A percentile compares a stretch with the other conserved stretches of the same genome.
Conservation (phyloP, 2,113 vertebrate genomes). For the Trogon melanurus region DNA sequence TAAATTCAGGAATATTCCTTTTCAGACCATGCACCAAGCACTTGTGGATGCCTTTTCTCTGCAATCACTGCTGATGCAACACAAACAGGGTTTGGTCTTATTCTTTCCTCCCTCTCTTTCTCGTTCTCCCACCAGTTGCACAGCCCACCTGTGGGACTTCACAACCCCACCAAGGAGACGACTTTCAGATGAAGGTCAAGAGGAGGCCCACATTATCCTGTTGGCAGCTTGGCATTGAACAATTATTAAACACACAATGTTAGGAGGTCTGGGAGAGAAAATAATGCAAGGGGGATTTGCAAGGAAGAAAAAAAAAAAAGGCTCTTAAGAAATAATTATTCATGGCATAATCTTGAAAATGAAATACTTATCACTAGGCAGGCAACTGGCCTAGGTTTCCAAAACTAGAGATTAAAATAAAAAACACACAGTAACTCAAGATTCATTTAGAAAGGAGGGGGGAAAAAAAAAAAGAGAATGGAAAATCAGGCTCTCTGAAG, state of each 20-base stretch:
- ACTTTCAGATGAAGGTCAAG: neutral
- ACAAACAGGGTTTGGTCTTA: rapidly evolving
- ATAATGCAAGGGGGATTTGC: neutral
- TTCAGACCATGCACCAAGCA: neutral
- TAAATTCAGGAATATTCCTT: neutral
- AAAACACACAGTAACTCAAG: neutral
- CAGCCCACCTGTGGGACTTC: neutral
- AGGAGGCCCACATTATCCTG: neutral
- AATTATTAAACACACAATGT: neutral
- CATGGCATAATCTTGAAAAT: neutral
- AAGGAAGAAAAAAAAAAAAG: neutral
- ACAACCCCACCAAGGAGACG: rapidly evolving
- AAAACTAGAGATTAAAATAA: neutral
- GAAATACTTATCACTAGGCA: neutral
- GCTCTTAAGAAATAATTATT: slow-evolving; percentile 1
- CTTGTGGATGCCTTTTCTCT: neutral
- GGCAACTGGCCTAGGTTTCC: neutral
- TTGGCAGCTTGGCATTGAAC: neutral
- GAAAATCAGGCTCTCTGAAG: neutral
- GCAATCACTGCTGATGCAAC: rapidly evolving
- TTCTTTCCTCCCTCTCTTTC: neutral
- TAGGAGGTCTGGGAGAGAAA: neutral
- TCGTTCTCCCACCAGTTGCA: neutral
- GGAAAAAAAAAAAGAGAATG: rapidly evolving
- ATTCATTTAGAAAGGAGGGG: neutral